These are phyloP conservation scores for Melinaea marsaeus DNA, from an alignment of 2,888 invertebrate genomes.

Conservation along the genomic window DNA sequence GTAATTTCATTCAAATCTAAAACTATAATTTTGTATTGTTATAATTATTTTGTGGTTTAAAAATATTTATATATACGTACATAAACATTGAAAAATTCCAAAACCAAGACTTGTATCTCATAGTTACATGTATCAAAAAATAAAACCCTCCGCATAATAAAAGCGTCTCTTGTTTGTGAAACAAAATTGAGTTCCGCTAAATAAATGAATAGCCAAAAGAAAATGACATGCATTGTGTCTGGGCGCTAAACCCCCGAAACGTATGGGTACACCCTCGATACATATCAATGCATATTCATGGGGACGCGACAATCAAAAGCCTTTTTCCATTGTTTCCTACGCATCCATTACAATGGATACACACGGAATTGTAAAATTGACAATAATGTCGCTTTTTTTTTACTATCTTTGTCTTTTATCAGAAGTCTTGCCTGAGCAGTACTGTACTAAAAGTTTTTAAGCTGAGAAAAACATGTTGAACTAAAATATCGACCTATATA, in stretches of 20 bases:
- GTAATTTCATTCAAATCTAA: too few relatives aligned
- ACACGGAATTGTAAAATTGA: conserved; percentile 15
- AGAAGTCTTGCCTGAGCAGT: too few relatives aligned
- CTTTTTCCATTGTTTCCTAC: conserved; percentile 34
- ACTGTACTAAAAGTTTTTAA: too few relatives aligned
- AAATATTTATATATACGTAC: too few relatives aligned
- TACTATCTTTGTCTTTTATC: background rate
- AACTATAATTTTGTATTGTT: too few relatives aligned
- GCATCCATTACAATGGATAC: conserved; percentile 21
- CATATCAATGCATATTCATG: conserved; percentile 38
- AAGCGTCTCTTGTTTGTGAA: conserved; percentile 1
- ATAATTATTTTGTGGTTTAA: too few relatives aligned
- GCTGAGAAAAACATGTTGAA: too few relatives aligned
- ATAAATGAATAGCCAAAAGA: conserved; percentile 17
- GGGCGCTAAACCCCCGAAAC: conserved; percentile 26
- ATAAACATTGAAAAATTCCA: too few relatives aligned
- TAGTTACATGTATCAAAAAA: background rate
- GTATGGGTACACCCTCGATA: conserved; percentile 30
- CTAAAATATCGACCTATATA: too few relatives aligned
- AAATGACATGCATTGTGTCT: conserved; percentile 23
- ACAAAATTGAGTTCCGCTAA: conserved; percentile 5
- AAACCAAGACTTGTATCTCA: too few relatives aligned
- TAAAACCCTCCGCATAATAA: background rate
- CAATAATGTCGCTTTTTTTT: background rate
- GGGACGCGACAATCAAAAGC: conserved; percentile 34